A percentile compares a stretch with the other conserved stretches of the same genome.
phyloP scores from a whole-genome alignment of 2,797 vertebrate genomes.

The Hippoglossus hippoglossus region DNA sequence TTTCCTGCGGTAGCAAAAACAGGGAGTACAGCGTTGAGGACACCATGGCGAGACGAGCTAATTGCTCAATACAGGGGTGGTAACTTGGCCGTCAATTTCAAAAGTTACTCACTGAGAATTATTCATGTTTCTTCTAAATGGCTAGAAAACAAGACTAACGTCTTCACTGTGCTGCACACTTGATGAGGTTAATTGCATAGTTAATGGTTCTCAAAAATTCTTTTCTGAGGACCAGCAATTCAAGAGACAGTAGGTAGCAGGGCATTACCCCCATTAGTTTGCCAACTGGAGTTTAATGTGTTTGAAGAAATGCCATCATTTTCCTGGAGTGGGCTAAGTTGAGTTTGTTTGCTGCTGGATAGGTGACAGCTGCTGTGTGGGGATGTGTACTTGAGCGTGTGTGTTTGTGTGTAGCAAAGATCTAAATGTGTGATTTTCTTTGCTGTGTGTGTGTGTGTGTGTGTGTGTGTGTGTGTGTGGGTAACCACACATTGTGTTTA shows the following conservation, averaged over 20 bases:
- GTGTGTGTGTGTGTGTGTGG: conserved; percentile 50
- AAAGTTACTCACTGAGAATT: conserved; percentile 15
- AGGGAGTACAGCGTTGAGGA: conserved; percentile 29
- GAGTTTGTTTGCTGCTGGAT: conserved; percentile 71
- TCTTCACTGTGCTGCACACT: conserved; percentile 31
- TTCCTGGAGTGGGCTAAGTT: conserved; percentile 70
- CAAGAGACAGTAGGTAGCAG: conserved; percentile 45
- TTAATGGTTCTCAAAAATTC: conserved; percentile 57
- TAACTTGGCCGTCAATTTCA: conserved; percentile 16
- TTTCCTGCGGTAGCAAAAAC: conserved; percentile 83
- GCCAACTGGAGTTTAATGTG: conserved; percentile 73
- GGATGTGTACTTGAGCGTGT: conserved; percentile 47
- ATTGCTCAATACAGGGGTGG: not conserved
- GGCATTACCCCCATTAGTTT: conserved; percentile 57
- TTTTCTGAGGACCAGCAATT: conserved; percentile 48
- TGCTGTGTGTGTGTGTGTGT: conserved; percentile 46
- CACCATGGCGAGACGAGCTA: not conserved
- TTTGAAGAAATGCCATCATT: conserved; percentile 69
- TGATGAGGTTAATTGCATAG: conserved; percentile 60
- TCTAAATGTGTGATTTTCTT: conserved; percentile 64
- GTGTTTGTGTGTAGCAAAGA: conserved; percentile 61
- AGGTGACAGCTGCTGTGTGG: conserved; percentile 76
- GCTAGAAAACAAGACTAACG: conserved; percentile 15
- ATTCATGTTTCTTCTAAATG: conserved; percentile 22
- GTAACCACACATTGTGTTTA: conserved; percentile 80